Conservation (phyloP, 2,888 invertebrate genomes). For the Lysandra coridon region DNA sequence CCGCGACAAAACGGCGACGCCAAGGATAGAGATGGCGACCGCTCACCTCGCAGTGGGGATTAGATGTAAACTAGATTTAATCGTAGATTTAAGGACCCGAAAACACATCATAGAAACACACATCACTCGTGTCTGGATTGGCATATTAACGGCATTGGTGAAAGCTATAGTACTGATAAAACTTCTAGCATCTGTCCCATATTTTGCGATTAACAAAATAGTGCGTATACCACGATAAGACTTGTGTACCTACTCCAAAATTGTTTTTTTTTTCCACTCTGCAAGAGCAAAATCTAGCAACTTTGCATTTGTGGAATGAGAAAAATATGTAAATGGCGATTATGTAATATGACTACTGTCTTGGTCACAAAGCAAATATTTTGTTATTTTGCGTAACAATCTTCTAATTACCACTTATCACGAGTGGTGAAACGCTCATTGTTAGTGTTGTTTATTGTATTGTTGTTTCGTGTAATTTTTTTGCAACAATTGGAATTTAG, state of each 20-base stretch:
- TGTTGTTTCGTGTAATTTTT: neutral
- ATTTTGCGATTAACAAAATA: neutral
- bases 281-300: neutral
- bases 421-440: neutral
- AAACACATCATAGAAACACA: slow-evolving; percentile 21
- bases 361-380: neutral
- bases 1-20: slow-evolving; percentile 68
- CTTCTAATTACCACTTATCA: neutral
- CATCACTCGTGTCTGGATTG: neutral
- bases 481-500: neutral
- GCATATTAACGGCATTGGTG: neutral
- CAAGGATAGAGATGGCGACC: slow-evolving; percentile 59
- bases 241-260: neutral
- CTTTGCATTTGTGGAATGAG: neutral
- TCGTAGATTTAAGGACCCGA: neutral
- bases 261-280: neutral
- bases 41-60: slow-evolving; percentile 72
- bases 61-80: slow-evolving; percentile 43
- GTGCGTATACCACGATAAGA: neutral
- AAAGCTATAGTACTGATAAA: neutral
- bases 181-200: neutral
- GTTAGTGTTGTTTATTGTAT: neutral
- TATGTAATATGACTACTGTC: neutral
- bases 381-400: neutral
- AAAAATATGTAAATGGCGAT: neutral